Percentiles rank a stretch among this genome's conserved stretches.
phyloP scores from a whole-genome alignment of 2,797 vertebrate species.

The Anomalospiza imberbis region DNA sequence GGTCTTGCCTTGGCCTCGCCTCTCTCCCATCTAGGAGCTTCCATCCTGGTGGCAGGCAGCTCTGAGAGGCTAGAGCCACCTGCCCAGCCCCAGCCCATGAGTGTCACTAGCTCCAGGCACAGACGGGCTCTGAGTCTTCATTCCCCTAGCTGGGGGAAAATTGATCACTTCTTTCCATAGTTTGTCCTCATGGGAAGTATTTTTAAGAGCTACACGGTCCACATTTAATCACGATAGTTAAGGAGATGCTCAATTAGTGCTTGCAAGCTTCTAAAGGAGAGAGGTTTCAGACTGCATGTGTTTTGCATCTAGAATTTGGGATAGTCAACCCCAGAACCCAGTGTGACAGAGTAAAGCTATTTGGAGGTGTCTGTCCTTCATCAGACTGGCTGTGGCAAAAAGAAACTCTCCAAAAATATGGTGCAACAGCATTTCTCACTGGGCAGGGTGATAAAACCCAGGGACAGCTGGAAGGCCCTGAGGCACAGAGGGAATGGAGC shows the following conservation, averaged over 20 bases:
- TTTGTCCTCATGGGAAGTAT: neutral
- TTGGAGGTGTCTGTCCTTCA: neutral
- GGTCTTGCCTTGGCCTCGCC: fast-evolving
- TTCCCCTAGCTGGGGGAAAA: neutral
- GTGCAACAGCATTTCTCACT: neutral
- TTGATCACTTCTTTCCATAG: neutral
- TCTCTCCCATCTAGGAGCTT: neutral
- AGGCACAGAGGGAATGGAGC: neutral
- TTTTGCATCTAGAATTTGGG: neutral
- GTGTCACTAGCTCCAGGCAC: neutral
- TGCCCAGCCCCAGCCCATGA: neutral
- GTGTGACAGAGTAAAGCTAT: neutral
- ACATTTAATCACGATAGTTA: neutral
- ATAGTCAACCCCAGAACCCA: neutral
- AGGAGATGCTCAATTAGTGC: neutral
- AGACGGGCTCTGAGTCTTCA: neutral
- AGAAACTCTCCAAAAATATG: neutral
- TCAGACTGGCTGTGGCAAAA: neutral
- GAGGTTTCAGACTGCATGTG: neutral
- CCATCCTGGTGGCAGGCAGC: fast-evolving
- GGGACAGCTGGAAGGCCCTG: neutral
- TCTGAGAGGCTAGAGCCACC: neutral
- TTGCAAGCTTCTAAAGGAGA: neutral
- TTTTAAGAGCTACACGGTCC: neutral
- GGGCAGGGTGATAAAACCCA: neutral